A percentile compares a stretch with the other conserved stretches of the same genome.
Conservation (phyloP, 2,113 vertebrate genomes). For the Tringa solitaria region DNA sequence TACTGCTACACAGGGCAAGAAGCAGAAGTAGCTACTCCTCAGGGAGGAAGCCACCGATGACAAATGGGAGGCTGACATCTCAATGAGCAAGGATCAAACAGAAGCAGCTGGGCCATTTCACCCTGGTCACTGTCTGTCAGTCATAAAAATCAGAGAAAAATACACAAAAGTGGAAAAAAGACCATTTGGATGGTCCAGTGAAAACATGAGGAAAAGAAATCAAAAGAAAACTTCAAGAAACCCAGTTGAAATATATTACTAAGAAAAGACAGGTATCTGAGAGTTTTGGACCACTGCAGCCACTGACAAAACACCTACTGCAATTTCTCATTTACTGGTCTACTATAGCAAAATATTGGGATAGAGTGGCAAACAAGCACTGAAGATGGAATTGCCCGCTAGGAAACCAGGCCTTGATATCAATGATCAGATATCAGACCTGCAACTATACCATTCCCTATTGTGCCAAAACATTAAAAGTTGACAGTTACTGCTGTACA, state of each 20-base stretch:
- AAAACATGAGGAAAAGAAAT: not conserved
- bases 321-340: not conserved
- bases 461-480: not conserved
- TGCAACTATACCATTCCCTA: not conserved
- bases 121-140: not conserved
- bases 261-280: not conserved
- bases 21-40: not conserved
- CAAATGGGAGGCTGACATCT: not conserved
- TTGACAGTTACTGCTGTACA: not conserved
- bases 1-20: not conserved
- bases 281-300: not conserved
- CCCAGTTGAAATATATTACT: not conserved
- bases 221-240: constrained; percentile 1
- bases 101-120: not conserved
- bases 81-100: not conserved
- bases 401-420: not conserved
- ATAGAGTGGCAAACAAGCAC: not conserved
- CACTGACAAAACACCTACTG: not conserved
- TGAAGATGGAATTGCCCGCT: not conserved
- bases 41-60: not conserved
- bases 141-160: not conserved
- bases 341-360: not conserved
- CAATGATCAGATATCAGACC: not conserved
- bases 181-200: not conserved
- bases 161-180: not conserved